Conservation (phyloP, 2,888 invertebrate genomes). For the Thelaira solivaga region DNA sequence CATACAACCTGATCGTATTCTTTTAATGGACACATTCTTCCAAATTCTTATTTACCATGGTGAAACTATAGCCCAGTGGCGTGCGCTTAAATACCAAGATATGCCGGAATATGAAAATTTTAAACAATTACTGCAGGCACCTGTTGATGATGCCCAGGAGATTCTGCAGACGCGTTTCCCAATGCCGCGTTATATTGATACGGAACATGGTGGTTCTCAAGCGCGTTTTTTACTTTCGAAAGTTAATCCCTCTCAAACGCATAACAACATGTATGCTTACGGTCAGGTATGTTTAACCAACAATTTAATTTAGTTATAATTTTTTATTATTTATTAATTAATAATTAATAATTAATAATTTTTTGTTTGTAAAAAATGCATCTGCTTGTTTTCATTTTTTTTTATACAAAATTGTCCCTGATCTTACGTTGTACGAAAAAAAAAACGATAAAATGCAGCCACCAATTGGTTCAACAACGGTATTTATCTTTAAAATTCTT, state of each 20-base stretch:
- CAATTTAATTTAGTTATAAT: background rate
- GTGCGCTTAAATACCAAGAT: slow-evolving; percentile 95
- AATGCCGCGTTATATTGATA: slow-evolving; percentile 99
- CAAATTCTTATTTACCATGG: slow-evolving; percentile 99
- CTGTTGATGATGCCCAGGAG: slow-evolving; percentile 97
- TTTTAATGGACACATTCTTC: slow-evolving; percentile 99
- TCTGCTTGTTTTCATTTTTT: slow-evolving; percentile 48
- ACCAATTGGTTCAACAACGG: slow-evolving; percentile 75
- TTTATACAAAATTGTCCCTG: slow-evolving; percentile 29
- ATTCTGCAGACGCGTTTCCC: slow-evolving; percentile 97
- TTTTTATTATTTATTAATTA: slow-evolving; percentile 52
- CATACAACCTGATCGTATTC: slow-evolving; percentile 96
- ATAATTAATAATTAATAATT: slow-evolving; percentile 31
- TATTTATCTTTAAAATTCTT: slow-evolving; percentile 69
- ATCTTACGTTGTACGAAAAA: slow-evolving; percentile 42
- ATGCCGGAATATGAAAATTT: slow-evolving; percentile 99
- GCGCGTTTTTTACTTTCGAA: slow-evolving; percentile 98
- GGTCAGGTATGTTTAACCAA: slow-evolving; percentile 80
- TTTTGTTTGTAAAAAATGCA: slow-evolving; percentile 59
- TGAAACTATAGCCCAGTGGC: slow-evolving; percentile 99
- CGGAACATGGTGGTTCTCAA: slow-evolving; percentile 99
- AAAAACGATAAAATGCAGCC: slow-evolving; percentile 68
- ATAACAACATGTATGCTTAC: slow-evolving; percentile 98
- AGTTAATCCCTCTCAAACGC: slow-evolving; percentile 99
- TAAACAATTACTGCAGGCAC: slow-evolving; percentile 93